Evolutionary conservation across 2,797 vertebrate genomes (phyloP), one percentile per base, ranked within the genome.

Genomic region (Chaetophractus vellerosus): DNA sequence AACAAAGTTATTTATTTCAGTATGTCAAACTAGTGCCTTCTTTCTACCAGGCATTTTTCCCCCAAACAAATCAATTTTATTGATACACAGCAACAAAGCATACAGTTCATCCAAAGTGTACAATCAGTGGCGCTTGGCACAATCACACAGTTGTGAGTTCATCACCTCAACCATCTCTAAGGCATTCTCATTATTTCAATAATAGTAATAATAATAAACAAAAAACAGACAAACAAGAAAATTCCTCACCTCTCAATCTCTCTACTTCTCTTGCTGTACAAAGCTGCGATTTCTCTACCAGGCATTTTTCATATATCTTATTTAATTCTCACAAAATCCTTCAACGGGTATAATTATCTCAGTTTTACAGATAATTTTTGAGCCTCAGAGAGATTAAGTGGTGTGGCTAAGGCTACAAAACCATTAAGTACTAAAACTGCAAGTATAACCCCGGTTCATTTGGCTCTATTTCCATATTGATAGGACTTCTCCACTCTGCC

Each of bases 351-450:
- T 90, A 36, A 88, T 96, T 85, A 71, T 96, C 84, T 57, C 74
- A 88, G 19, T 75, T 96, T 96, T 97, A 96, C 59, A 79, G 84
- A 81, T 81, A 75, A 94, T 19, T 95, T 88, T 48, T 88, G 50
- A 86, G 24, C 69, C 80, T 86, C 9, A 88, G 55, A 92, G 79
- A 69, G 72, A 83, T 68, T 80, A 63, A 76, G 61, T 86, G 28
- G 1, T 80, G 21, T 63, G 45, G 21, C 38, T 69, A 52, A 90
- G 61, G 5, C 45, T 81, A 57, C 18, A 59, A 9, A 90, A 68
- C 24, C 45, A 63, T 3, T 89, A 75, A 89, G 16, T 41, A 52
- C 18, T 33, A 89, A 41, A n/a, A 48, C 45, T 64, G 3, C 45
- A 82, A 76, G 16, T 33, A 7, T 23, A 79, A 83, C 7, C 45